A percentile compares a stretch with the other conserved stretches of the same genome.
phyloP scores from a whole-genome alignment of 2,797 vertebrate genomes.

The Tapera naevia region DNA sequence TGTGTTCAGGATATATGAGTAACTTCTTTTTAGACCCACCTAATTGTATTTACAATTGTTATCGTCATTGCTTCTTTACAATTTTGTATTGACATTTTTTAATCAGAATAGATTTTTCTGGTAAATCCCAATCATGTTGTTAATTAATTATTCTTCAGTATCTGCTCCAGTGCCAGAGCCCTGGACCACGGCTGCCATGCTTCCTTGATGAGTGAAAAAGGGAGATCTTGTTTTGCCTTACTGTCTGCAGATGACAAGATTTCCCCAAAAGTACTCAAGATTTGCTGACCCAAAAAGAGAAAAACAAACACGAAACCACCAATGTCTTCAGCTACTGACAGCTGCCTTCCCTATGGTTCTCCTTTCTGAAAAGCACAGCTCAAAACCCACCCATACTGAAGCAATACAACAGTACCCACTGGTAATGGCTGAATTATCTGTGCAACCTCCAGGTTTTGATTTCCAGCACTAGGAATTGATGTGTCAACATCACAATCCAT shows the following conservation, averaged over 20 bases:
- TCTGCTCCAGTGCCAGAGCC: neutral
- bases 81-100: conserved; percentile 1
- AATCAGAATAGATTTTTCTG: conserved; percentile 12
- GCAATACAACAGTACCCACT: neutral
- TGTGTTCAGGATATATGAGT: neutral
- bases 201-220: neutral
- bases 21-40: neutral
- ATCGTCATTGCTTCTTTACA: neutral
- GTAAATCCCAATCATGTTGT: neutral
- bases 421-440: neutral
- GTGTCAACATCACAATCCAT: neutral
- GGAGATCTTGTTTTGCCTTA: neutral
- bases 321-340: neutral
- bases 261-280: neutral
- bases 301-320: neutral
- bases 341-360: neutral
- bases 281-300: neutral
- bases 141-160: neutral
- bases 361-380: neutral
- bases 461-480: neutral
- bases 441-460: neutral
- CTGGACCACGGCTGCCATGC: neutral
- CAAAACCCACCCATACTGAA: neutral
- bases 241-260: neutral
- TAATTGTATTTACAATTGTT: neutral